Percentiles rank a stretch among this genome's conserved stretches.
These are phyloP conservation scores for Hemibagrus wyckioides DNA, from an alignment of 2,113 vertebrate species.

Conservation along the genomic window DNA sequence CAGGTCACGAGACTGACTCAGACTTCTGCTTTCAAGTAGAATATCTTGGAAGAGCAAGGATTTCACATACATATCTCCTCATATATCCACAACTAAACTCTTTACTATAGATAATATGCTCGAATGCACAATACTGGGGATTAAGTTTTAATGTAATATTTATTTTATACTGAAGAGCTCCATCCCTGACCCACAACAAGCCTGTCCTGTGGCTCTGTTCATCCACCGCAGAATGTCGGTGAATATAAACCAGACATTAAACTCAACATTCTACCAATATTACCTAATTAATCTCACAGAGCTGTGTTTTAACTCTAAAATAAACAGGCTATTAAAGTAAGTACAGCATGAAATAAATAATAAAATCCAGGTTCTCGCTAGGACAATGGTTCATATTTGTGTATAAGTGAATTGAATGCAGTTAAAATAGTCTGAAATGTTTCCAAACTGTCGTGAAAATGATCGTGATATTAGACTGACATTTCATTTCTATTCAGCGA, in stretches of 20 bases:
- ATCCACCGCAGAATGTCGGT: background rate
- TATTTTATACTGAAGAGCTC: background rate
- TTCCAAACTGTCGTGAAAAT: background rate
- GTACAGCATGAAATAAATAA: background rate
- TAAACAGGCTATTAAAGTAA: background rate
- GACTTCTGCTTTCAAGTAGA: conserved; percentile 44
- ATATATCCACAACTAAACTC: background rate
- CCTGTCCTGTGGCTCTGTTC: background rate
- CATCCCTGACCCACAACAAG: background rate
- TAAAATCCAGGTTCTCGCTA: background rate
- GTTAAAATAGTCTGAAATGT: background rate
- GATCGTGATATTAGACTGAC: background rate
- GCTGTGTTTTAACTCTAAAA: background rate
- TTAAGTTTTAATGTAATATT: background rate
- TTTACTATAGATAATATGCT: background rate
- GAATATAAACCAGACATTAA: background rate
- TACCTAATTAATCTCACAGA: background rate
- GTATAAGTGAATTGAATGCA: too few species aligned
- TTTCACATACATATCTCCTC: background rate
- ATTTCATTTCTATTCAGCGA: background rate
- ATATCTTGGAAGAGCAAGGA: too few species aligned
- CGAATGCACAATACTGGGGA: background rate
- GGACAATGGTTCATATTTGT: too few species aligned
- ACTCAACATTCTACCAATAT: background rate
- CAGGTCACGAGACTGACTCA: conserved; percentile 48